Evolutionary conservation across 2,113 vertebrate genomes (phyloP), one percentile per base, ranked within the genome.

Genomic region (Osmerus eperlanus): DNA sequence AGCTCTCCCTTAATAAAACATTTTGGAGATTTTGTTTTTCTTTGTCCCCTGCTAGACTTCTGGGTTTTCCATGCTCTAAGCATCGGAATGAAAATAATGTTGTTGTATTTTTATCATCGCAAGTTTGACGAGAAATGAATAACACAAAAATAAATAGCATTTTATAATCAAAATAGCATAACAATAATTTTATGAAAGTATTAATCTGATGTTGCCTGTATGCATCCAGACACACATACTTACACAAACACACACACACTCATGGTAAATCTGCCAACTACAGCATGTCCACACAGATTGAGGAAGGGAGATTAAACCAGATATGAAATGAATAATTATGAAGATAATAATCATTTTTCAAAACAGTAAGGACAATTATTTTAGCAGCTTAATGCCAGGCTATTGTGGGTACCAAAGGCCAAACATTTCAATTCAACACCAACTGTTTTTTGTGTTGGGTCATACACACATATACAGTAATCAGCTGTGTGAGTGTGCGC

Each of bases 1-100:
- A 72, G 86, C 94, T 92, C 93, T 93, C 95, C 93, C 94, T 94
- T 96, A 97, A 97, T 97, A 97, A 97, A 98, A 97, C 96, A 93
- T 94, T 97, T 96, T 95, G 92, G 88, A 83, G 92, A 93, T 90
- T 72, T 85, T 89, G 89, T 87, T 89, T 84, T 79, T 81, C 85
- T 89, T 92, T 91, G 89, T 91, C 87, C 87, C 79, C 80, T 76
- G 71, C 68, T 82, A 23, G 13, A 78, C 74, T 78, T 70, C 55
- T 70, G 23, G 75, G 70, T 81, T 82, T 76, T 75, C 67, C 67
- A 72, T 68, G 59, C 77, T 80, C 54, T 15, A 28, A 81, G 73
- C 69, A 11, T n/a, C 51, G 52, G 55, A 11, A 23, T 74, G 54
- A 67, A 70, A 73, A 64, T 52, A 63, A 70, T 53, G 71, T 78